phyloP scores from a whole-genome alignment of 2,113 vertebrate genomes.

The Hystrix cristata region DNA sequence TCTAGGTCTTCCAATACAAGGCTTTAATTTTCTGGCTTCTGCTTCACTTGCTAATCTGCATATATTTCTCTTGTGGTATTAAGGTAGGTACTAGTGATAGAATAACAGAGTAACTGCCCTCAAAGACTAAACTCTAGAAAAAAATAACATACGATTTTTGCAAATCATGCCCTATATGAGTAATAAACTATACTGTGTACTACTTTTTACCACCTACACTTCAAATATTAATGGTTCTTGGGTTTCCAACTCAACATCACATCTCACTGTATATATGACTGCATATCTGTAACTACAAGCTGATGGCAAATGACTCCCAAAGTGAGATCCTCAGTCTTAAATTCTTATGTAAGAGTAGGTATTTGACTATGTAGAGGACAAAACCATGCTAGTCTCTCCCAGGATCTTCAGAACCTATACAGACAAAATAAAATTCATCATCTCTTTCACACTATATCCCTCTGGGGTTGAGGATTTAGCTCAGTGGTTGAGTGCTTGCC shows the following conservation, averaged over 20 bases:
- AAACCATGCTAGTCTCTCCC: neutral
- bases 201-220: neutral
- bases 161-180: neutral
- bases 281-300: neutral
- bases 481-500: too few relatives aligned
- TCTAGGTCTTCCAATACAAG: conserved; percentile 43
- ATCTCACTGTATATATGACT: conserved; percentile 25
- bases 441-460: neutral
- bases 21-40: conserved; percentile 51
- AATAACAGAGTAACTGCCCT: neutral
- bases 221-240: conserved; percentile 47
- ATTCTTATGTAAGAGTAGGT: conserved; percentile 19
- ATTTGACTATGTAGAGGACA: neutral
- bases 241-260: neutral
- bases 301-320: conserved; percentile 21
- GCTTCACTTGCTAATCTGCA: conserved; percentile 64
- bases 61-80: neutral
- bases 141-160: conserved; percentile 9
- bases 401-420: neutral
- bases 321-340: neutral
- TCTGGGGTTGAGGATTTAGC: neutral
- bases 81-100: conserved; percentile 22
- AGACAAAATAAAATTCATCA: neutral
- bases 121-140: conserved; percentile 36
- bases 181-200: conserved; percentile 5